phyloP scores from a whole-genome alignment of 2,888 invertebrate species.

The Pristionchus fissidentatus region DNA sequence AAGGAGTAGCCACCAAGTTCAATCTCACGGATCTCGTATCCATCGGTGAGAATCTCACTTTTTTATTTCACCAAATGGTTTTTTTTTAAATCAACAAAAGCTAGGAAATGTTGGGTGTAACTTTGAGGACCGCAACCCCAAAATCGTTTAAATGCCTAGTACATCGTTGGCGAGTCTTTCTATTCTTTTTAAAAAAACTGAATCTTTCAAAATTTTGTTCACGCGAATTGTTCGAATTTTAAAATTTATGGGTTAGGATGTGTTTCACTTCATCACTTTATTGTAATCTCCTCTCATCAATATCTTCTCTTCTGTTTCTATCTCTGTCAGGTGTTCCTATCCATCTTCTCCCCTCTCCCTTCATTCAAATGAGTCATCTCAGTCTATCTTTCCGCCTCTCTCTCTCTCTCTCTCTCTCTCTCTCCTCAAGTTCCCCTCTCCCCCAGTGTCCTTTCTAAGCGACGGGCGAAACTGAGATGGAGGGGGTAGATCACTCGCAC shows the following conservation, averaged over 20 bases:
- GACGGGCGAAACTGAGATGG: conserved; percentile 17
- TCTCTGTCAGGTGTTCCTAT: conserved; percentile 31
- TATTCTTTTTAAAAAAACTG: too few relatives aligned
- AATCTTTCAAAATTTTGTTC: too few relatives aligned
- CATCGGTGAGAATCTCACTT: conserved; percentile 13
- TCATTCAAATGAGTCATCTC: conserved; percentile 27
- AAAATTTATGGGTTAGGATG: neutral
- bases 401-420: neutral
- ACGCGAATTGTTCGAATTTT: too few relatives aligned
- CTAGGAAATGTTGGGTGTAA: too few relatives aligned
- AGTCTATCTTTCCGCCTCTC: conserved; percentile 6
- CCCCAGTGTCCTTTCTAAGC: conserved; percentile 8
- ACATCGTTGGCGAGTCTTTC: too few relatives aligned
- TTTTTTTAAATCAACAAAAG: too few relatives aligned
- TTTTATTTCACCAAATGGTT: neutral
- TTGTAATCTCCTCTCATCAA: neutral
- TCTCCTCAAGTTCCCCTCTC: neutral
- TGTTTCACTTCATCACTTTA: neutral
- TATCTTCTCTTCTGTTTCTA: neutral
- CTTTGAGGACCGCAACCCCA: too few relatives aligned
- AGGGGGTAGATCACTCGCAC: conserved; percentile 22
- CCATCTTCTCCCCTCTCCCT: neutral
- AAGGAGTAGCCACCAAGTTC: conserved; percentile 22
- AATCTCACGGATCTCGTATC: conserved; percentile 35
- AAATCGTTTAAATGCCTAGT: neutral